These are phyloP conservation scores for Paramuricea clavata DNA, from an alignment of 92 coral and sea anemone species.

Conservation along the genomic window DNA sequence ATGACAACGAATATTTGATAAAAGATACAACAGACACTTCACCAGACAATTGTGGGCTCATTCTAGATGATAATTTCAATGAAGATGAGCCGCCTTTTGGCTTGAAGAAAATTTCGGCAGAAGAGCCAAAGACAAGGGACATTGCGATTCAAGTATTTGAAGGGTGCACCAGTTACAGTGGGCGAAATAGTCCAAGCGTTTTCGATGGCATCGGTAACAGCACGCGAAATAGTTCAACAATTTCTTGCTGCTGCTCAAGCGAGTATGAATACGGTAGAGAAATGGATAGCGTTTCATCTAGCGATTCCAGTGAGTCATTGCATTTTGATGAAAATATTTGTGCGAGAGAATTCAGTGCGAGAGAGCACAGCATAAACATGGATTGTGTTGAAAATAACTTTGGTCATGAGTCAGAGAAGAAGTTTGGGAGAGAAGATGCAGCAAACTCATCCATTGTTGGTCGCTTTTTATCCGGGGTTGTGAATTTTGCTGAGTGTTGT, in stretches of 20 bases:
- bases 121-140: background rate
- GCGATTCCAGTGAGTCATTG: background rate
- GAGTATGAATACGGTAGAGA: background rate
- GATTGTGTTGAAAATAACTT: background rate
- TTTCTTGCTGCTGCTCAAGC: background rate
- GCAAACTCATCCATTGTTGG: background rate
- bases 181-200: background rate
- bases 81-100: background rate
- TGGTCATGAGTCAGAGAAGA: background rate
- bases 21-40: background rate
- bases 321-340: background rate
- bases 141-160: slow-evolving; percentile 15
- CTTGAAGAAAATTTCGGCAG: background rate
- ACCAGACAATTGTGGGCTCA: background rate
- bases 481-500: background rate
- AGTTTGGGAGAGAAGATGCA: background rate
- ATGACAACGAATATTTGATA: background rate
- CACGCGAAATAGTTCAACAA: background rate
- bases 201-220: background rate
- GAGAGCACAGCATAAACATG: background rate
- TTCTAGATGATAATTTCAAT: background rate
- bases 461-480: background rate
- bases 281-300: no score
- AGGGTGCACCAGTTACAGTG: background rate
- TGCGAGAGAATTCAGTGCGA: background rate